These are phyloP conservation scores for Sepioteuthis lessoniana DNA, from an alignment of 2,888 invertebrate genomes.

Conservation along the genomic window DNA sequence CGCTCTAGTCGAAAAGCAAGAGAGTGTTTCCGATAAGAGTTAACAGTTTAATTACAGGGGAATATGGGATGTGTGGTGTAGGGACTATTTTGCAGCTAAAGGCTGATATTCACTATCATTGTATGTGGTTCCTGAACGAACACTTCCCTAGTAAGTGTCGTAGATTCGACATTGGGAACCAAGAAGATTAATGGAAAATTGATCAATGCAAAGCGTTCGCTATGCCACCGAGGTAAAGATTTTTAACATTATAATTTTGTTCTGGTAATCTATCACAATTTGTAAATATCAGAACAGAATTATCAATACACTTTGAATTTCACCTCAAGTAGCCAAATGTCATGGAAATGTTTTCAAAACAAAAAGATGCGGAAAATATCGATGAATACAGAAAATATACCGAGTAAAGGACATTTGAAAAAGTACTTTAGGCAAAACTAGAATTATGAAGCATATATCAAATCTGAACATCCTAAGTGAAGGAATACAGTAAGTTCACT, in stretches of 20 bases:
- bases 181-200: slow-evolving; percentile 33
- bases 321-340: background rate
- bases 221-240: background rate
- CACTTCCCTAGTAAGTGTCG: background rate
- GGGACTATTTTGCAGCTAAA: background rate
- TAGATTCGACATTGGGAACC: background rate
- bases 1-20: background rate
- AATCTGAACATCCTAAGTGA: no score
- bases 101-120: background rate
- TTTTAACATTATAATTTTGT: background rate
- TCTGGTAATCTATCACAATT: background rate
- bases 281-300: background rate
- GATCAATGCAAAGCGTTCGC: background rate
- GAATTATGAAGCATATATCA: no score
- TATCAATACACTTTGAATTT: background rate
- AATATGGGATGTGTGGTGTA: background rate
- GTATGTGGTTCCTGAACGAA: slow-evolving; percentile 33
- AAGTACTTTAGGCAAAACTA: no score
- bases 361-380: background rate
- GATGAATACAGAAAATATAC: no score
- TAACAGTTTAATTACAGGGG: background rate
- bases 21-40: background rate
- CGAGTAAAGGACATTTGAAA: no score
- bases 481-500: no score
- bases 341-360: background rate